Evolutionary conservation across 92 coral and sea anemone species (phyloP).

Genomic region (Parazoanthus atlanticus): DNA sequence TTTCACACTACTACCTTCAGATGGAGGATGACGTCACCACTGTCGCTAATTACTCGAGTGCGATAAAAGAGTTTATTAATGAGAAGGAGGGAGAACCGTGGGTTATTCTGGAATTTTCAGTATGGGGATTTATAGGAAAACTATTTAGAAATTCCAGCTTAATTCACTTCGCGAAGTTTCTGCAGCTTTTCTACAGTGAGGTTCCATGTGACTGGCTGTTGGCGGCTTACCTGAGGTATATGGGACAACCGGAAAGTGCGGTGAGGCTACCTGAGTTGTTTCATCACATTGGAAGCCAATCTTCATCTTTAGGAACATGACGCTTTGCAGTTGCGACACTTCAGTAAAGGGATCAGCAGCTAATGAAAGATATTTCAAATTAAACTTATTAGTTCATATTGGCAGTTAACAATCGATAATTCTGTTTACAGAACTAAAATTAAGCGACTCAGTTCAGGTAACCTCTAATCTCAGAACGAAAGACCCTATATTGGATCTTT

Average conservation of each 20-base stretch:
- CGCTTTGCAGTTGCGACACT: neutral
- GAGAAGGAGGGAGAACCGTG: constrained; percentile 50
- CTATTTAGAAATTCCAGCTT: constrained; percentile 67
- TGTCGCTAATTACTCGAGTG: constrained; percentile 54
- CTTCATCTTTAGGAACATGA: constrained; percentile 32
- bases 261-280: constrained; percentile 25
- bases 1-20: constrained; percentile 86
- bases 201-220: constrained; percentile 26
- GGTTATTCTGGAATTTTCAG: constrained; percentile 58
- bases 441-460: too few species aligned
- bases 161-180: constrained; percentile 57
- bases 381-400: too few species aligned
- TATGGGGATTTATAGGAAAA: constrained; percentile 91
- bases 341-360: too few species aligned
- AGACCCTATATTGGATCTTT: too few species aligned
- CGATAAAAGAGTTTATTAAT: constrained; percentile 66
- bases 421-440: too few species aligned
- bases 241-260: constrained; percentile 1
- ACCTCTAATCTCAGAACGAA: too few species aligned
- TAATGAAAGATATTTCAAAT: too few species aligned
- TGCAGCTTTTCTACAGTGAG: constrained; percentile 74
- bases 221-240: neutral
- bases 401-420: too few species aligned
- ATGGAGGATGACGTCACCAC: constrained; percentile 92
- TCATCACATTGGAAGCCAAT: constrained; percentile 27